These are phyloP conservation scores for Paracentrotus lividus DNA, from an alignment of 53 echinoderm and acorn worm genomes.

Conservation along the genomic window DNA sequence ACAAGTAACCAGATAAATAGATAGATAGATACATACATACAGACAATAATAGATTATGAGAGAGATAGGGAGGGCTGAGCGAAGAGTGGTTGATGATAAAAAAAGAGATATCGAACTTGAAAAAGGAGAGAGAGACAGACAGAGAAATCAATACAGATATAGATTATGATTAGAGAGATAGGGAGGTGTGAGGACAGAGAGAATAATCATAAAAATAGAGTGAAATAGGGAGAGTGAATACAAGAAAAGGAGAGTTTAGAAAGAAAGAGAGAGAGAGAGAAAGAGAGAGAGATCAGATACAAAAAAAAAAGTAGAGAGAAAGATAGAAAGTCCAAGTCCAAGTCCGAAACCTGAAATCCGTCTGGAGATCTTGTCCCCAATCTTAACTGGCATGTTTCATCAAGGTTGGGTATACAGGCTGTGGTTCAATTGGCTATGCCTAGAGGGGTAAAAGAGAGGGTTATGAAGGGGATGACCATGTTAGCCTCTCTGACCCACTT, in stretches of 20 bases:
- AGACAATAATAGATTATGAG: background rate
- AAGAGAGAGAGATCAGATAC: background rate
- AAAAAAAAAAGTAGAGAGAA: too few species aligned
- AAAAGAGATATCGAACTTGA: too few species aligned
- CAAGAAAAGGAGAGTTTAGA: background rate
- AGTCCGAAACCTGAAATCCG: background rate
- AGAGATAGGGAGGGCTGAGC: too few species aligned
- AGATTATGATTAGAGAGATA: background rate
- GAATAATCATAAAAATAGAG: background rate
- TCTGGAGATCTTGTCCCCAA: background rate
- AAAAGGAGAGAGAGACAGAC: background rate
- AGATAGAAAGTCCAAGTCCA: background rate
- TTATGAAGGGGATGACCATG: constrained; percentile 16
- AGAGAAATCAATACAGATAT: background rate
- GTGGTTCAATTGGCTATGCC: constrained; percentile 21
- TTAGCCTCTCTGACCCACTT: constrained; percentile 61
- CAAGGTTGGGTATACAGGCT: background rate
- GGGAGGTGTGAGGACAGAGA: background rate
- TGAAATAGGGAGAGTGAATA: too few species aligned
- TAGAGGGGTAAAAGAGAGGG: constrained; percentile 65
- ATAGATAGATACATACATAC: background rate
- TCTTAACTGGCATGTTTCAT: constrained; percentile 27
- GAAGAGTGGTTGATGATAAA: too few species aligned
- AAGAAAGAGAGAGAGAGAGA: background rate
- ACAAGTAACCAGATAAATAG: background rate